Conservation (phyloP, 1,140 invertebrate species). For the Drosophila nebulosa region DNA sequence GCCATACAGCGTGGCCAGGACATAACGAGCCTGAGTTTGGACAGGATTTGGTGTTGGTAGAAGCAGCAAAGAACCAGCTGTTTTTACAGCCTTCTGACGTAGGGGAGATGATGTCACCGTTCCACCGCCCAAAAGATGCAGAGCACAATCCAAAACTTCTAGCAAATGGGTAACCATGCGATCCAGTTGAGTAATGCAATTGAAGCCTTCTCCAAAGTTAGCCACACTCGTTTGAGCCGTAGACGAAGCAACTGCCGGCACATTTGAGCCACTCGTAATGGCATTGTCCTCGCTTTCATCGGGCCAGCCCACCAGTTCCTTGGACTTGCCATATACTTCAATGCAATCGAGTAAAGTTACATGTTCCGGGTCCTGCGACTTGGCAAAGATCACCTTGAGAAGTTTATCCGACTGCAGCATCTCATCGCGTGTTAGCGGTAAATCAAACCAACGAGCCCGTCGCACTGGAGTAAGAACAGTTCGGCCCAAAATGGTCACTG, state of each 20-base stretch:
- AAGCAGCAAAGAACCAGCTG: conserved; percentile 90
- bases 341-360: conserved; percentile 96
- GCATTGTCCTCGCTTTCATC: conserved; percentile 93
- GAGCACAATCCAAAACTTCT: conserved; percentile 89
- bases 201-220: conserved; percentile 71
- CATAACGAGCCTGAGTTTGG: conserved; percentile 89
- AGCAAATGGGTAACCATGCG: conserved; percentile 88
- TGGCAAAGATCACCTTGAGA: conserved; percentile 92
- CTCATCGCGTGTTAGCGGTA: conserved; percentile 96
- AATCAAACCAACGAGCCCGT: conserved; percentile 95
- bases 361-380: conserved; percentile 93
- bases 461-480: conserved; percentile 88
- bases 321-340: conserved; percentile 95
- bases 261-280: background rate
- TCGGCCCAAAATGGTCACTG: conserved; percentile 89
- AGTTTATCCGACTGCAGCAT: conserved; percentile 96
- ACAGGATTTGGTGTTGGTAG: conserved; percentile 90
- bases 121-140: conserved; percentile 77
- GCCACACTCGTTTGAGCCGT: conserved; percentile 13
- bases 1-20: conserved; percentile 90
- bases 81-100: conserved; percentile 85
- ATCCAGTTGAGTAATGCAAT: conserved; percentile 74
- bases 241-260: conserved; percentile 10
- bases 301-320: conserved; percentile 98
- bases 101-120: conserved; percentile 77